A percentile compares a stretch with the other conserved stretches of the same genome.
These are phyloP conservation scores for Eurois occulta DNA, from an alignment of 2,888 invertebrate genomes.

Conservation along the genomic window DNA sequence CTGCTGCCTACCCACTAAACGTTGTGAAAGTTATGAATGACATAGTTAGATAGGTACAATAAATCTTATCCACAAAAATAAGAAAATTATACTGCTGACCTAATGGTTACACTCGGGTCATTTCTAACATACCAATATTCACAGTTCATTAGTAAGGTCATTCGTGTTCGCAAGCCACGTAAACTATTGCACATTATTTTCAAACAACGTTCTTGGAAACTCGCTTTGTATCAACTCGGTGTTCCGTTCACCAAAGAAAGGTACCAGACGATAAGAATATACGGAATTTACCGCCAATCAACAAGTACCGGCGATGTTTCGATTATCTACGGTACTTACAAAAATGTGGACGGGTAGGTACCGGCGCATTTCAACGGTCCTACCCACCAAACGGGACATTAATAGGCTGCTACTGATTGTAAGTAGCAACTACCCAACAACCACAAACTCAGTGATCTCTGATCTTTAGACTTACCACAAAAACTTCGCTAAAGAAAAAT, in stretches of 20 bases:
- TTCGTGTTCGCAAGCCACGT: constrained; percentile 13
- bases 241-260: constrained; percentile 46
- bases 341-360: constrained; percentile 56
- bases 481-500: constrained; percentile 82
- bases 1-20: neutral
- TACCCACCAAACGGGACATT: constrained; percentile 61
- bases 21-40: neutral
- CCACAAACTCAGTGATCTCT: constrained; percentile 66
- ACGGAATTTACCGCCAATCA: constrained; percentile 26
- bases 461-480: constrained; percentile 83
- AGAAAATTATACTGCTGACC: neutral
- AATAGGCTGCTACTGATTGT: constrained; percentile 51
- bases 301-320: constrained; percentile 48
- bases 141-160: constrained; percentile 13
- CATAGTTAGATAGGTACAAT: neutral
- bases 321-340: constrained; percentile 55
- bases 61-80: neutral
- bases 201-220: constrained; percentile 42
- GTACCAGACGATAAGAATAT: constrained; percentile 39
- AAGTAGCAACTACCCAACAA: constrained; percentile 24
- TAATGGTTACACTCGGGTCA: neutral
- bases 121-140: constrained; percentile 3
- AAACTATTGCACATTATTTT: constrained; percentile 43
- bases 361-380: constrained; percentile 38
- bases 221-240: constrained; percentile 19